phyloP scores from a whole-genome alignment of 2,888 invertebrate genomes.

The Heterodera filipjevi region DNA sequence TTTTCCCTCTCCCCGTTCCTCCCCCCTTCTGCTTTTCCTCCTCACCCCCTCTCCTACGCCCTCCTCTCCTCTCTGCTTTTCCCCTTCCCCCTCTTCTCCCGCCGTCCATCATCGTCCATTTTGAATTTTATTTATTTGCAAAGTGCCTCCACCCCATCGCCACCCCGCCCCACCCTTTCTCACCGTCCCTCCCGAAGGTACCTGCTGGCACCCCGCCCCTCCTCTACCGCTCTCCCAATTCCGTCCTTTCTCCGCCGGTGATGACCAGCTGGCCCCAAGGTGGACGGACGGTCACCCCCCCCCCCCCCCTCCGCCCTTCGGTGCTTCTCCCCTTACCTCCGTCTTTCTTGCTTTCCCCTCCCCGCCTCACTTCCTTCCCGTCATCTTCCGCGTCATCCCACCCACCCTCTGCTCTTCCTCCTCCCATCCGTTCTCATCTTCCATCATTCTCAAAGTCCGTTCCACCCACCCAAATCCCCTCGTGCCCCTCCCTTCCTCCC shows the following conservation, averaged over 20 bases:
- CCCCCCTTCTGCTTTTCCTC: too few relatives aligned
- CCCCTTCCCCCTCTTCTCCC: background rate
- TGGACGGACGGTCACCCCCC: background rate
- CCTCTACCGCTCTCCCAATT: background rate
- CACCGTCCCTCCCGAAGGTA: conserved; percentile 10
- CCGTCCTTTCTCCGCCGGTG: background rate
- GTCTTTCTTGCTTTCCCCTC: background rate
- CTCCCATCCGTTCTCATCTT: background rate
- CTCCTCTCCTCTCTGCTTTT: background rate
- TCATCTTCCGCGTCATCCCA: too few relatives aligned
- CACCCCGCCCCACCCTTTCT: background rate
- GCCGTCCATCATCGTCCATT: conserved; percentile 3
- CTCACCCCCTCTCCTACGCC: background rate
- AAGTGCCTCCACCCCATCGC: background rate
- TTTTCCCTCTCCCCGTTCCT: too few relatives aligned
- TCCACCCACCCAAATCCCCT: conserved; percentile 9
- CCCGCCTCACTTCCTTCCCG: background rate
- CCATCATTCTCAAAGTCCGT: background rate
- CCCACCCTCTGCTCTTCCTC: background rate
- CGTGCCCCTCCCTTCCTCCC: conserved; percentile 5
- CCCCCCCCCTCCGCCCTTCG: background rate
- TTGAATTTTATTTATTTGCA: conserved; percentile 22
- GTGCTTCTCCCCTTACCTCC: background rate
- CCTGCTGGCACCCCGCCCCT: conserved; percentile 6
- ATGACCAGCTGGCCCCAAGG: conserved; percentile 17